Evolutionary conservation across 1,140 invertebrate genomes (phyloP), one percentile per base, ranked within the genome.

Genomic region (Hypsibius dujardini): DNA sequence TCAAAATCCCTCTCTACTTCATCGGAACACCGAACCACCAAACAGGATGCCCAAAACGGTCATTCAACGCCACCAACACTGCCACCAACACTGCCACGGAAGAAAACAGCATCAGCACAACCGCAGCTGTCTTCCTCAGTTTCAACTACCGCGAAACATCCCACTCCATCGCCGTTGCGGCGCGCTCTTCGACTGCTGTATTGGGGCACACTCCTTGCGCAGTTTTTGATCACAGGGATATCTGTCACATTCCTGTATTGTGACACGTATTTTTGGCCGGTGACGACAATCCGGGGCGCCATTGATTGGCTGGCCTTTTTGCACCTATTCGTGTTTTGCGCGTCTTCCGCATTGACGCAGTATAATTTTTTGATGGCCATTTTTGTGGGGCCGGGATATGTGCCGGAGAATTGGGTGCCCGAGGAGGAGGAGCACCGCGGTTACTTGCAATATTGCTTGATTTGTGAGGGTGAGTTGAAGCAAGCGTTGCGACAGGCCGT

Each of bases 301-400:
- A 12, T 67, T 15, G 42, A 45, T 42, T 15, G 3, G 12, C 7
- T 7, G 42, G 80, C 77, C 46, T 59, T 76, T 62, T 69, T 80
- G 1, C 76, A 83, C 73, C 73, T 83, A 2, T 46, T 74, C 15
- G 59, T 82, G 40, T 83, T 81, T 75, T 72, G 82, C 2, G 73
- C 75, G 0, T 82, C 80, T 79, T 78, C 80, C 74, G 75, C 77
- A 69, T 80, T 88, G 1, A 90, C 90, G 1, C 79, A 95, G 7
- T 95, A 88, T 77, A 91, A 95, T 81, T 94, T 95, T 80, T 84
- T 95, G 67, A 87, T 85, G 78, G 87, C 92, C 2, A 85, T 92
- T 73, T 84, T 87, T 75, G 86, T 87, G 77, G 93, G 93, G 45
- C 91, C 91, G 59, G 92, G 92, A 15, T 89, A 87, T 82, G 84